phyloP scores from a whole-genome alignment of 2,888 invertebrate species.

The Drosophila dives region DNA sequence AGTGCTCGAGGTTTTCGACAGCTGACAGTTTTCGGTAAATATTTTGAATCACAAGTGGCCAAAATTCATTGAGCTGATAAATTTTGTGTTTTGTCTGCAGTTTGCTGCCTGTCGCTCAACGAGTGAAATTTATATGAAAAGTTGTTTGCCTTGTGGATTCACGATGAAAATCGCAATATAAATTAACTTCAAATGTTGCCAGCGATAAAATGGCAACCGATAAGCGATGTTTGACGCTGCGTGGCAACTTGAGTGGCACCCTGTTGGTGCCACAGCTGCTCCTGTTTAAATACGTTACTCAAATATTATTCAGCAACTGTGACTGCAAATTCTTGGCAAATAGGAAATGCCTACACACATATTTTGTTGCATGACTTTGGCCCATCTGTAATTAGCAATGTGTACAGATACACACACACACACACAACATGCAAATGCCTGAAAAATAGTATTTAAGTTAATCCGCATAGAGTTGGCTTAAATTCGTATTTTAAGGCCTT shows the following conservation, averaged over 20 bases:
- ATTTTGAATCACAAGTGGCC: conserved; percentile 68
- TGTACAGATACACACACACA: conserved; percentile 46
- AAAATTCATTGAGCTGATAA: conserved; percentile 75
- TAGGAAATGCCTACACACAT: not conserved
- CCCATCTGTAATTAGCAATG: conserved; percentile 62
- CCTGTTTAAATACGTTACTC: conserved; percentile 43
- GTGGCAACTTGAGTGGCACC: conserved; percentile 57
- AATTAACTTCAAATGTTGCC: conserved; percentile 67
- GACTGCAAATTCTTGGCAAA: conserved; percentile 24
- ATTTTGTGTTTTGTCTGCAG: conserved; percentile 36
- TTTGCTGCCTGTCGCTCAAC: conserved; percentile 53
- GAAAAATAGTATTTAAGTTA: conserved; percentile 39
- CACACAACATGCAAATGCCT: conserved; percentile 3
- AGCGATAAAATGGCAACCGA: conserved; percentile 51
- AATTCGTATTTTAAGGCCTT: conserved; percentile 17
- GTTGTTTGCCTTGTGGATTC: conserved; percentile 38
- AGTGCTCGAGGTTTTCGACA: conserved; percentile 23
- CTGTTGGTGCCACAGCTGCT: conserved; percentile 63
- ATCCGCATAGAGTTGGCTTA: conserved; percentile 25
- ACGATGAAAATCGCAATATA: conserved; percentile 70
- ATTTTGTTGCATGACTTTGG: conserved; percentile 65
- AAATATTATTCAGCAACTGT: conserved; percentile 21
- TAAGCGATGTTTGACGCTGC: conserved; percentile 52
- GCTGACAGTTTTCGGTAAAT: conserved; percentile 64
- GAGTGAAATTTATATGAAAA: conserved; percentile 73